A percentile compares a stretch with the other conserved stretches of the same genome.
Evolutionary conservation across 2,113 vertebrate species (phyloP).

Genomic region (Cavia aperea): DNA sequence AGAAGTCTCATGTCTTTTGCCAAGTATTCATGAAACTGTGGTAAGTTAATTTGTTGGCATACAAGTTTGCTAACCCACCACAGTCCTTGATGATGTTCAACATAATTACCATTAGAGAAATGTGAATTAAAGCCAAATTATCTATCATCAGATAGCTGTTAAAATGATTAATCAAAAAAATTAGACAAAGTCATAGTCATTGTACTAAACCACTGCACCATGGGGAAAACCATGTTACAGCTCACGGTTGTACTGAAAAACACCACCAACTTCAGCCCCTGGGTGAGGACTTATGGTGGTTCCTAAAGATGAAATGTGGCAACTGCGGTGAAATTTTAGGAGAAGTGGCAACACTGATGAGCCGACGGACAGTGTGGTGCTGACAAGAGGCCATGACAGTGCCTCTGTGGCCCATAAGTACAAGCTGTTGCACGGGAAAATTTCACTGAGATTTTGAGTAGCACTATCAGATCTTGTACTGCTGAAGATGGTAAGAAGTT

Average conservation of each 20-base stretch:
- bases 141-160: not conserved
- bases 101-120: not conserved
- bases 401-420: constrained; percentile 97
- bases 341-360: constrained; percentile 92
- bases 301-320: constrained; percentile 89
- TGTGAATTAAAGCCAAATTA: not conserved
- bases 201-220: not conserved
- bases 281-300: not conserved
- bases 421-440: constrained; percentile 92
- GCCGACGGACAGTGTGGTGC: constrained; percentile 83
- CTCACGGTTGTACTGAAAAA: not conserved
- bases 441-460: constrained; percentile 92
- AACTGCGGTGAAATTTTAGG: constrained; percentile 91
- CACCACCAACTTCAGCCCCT: not conserved
- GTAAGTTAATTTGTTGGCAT: not conserved
- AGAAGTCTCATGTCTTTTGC: not conserved
- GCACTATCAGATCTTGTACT: constrained; percentile 89
- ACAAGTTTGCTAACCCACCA: not conserved
- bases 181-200: not conserved
- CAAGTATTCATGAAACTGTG: not conserved
- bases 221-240: not conserved
- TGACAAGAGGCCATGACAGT: constrained; percentile 92
- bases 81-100: not conserved
- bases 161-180: not conserved
- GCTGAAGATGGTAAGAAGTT: constrained; percentile 90